These are phyloP conservation scores for Sprattus sprattus DNA, from an alignment of 2,113 vertebrate genomes.

Conservation along the genomic window DNA sequence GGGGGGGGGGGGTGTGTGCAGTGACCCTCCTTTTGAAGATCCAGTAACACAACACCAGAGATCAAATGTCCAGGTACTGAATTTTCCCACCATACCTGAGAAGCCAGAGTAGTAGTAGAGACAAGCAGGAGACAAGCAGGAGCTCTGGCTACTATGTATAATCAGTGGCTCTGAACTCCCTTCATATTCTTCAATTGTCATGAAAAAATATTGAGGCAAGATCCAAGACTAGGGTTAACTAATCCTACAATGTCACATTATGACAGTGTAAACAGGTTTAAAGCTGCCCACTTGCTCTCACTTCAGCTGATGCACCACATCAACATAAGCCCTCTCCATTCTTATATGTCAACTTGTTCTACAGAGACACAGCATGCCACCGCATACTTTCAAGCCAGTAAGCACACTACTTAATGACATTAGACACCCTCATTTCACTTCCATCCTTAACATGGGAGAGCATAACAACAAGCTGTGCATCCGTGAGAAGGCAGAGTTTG, in stretches of 20 bases:
- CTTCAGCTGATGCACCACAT: no score
- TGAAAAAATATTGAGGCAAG: background rate
- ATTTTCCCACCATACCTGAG: background rate
- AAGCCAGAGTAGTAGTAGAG: no score
- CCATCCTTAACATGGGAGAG: background rate
- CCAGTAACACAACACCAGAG: background rate
- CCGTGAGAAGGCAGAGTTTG: background rate
- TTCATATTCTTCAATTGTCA: background rate
- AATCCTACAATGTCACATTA: background rate
- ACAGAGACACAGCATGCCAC: background rate
- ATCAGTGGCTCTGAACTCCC: background rate
- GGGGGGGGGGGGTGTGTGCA: no score
- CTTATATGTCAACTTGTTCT: no score
- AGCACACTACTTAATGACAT: background rate
- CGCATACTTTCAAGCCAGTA: background rate
- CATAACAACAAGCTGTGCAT: background rate
- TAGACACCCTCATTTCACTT: background rate
- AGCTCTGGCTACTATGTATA: background rate
- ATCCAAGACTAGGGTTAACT: background rate
- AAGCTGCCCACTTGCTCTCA: background rate
- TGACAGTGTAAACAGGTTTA: background rate
- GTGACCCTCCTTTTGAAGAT: slow-evolving; percentile 4
- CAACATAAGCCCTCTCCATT: background rate
- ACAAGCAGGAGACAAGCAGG: background rate
- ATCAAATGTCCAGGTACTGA: background rate